These are phyloP conservation scores for Tauraco hartlaubi DNA, from an alignment of 2,797 vertebrate species.

Conservation along the genomic window DNA sequence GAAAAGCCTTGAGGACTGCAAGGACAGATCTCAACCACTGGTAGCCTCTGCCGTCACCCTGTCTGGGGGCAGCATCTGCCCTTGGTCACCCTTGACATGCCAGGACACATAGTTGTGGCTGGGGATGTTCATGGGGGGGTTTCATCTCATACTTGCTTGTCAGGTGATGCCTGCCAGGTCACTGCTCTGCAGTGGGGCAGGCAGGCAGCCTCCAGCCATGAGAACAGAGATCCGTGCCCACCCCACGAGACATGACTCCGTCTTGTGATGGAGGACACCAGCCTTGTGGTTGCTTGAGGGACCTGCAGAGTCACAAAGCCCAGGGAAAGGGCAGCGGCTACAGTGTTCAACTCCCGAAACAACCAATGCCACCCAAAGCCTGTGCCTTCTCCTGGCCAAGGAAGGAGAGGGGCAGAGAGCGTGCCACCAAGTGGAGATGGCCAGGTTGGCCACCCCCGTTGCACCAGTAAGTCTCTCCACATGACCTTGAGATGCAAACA, in stretches of 20 bases:
- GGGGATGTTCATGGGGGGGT: background rate
- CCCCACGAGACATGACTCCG: rapidly evolving
- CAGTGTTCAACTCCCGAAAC: background rate
- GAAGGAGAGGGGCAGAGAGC: background rate
- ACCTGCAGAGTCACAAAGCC: background rate
- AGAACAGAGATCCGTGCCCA: rapidly evolving
- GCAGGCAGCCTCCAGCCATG: background rate
- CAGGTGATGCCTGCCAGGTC: background rate
- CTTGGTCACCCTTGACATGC: background rate
- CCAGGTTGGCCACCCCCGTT: background rate
- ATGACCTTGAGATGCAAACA: background rate
- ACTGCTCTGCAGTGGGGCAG: background rate
- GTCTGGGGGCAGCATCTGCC: background rate
- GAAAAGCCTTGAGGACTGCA: background rate
- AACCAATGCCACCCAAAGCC: rapidly evolving
- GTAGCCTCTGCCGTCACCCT: background rate
- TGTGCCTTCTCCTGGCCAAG: background rate
- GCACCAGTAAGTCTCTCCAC: background rate
- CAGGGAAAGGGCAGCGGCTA: background rate
- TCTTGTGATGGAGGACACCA: background rate
- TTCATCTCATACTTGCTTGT: background rate
- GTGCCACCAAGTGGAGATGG: background rate
- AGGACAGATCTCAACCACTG: background rate
- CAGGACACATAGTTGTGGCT: background rate
- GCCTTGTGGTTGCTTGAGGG: background rate